A percentile compares a stretch with the other conserved stretches of the same genome.
Evolutionary conservation across 1,140 invertebrate genomes (phyloP).

Genomic region (Nebria ingens): DNA sequence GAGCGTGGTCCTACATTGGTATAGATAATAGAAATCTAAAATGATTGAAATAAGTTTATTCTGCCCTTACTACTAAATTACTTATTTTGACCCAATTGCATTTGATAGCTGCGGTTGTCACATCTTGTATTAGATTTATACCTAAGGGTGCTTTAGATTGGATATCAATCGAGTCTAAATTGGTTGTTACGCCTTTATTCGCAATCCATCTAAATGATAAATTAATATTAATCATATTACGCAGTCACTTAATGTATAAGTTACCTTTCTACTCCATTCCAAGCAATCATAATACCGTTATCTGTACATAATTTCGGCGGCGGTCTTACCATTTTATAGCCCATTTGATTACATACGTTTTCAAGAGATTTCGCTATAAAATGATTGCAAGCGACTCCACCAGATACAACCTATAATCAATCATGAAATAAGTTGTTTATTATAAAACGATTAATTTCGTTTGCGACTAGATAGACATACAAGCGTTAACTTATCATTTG

Average conservation of each 20-base stretch:
- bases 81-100: conserved; percentile 47
- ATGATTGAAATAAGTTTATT: no score
- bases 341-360: conserved; percentile 53
- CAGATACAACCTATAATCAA: conserved; percentile 66
- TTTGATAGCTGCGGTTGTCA: conserved; percentile 43
- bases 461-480: conserved; percentile 32
- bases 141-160: conserved; percentile 43
- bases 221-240: conserved; percentile 22
- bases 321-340: conserved; percentile 60
- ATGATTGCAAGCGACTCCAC: conserved; percentile 90
- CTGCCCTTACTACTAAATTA: no score
- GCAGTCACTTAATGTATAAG: conserved; percentile 24
- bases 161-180: conserved; percentile 41
- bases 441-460: neutral
- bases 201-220: conserved; percentile 32
- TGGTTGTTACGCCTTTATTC: conserved; percentile 35
- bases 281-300: conserved; percentile 99
- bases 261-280: conserved; percentile 85
- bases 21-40: conserved; percentile 12
- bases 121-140: conserved; percentile 41
- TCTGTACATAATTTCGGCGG: conserved; percentile 87
- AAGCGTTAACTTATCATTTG: conserved; percentile 43
- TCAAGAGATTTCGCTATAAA: conserved; percentile 61
- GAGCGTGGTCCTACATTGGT: conserved; percentile 36
- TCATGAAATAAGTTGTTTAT: neutral